Percentiles rank a stretch among this genome's conserved stretches.
These are phyloP conservation scores for Semaprochilodus insignis DNA, from an alignment of 2,797 vertebrate genomes.

Conservation along the genomic window DNA sequence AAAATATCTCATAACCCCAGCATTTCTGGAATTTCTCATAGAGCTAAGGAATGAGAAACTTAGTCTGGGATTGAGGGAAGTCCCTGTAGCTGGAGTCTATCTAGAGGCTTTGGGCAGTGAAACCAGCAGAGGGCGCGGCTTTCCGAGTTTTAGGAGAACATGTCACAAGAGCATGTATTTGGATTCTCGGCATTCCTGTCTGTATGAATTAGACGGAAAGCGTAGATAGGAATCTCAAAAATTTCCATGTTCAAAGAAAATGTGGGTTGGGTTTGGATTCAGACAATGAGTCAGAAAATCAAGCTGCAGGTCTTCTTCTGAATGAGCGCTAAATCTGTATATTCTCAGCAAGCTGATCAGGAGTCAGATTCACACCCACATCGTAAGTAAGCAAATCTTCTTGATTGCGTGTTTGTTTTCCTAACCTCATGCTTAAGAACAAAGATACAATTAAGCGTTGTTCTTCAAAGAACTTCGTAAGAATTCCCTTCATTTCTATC, in stretches of 20 bases:
- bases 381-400: no score
- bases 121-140: neutral
- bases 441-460: no score
- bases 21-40: neutral
- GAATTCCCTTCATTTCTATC: no score
- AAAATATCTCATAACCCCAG: neutral
- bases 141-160: neutral
- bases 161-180: slow-evolving; percentile 11
- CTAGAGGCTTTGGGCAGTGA: neutral
- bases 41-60: neutral
- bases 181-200: neutral
- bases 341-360: neutral
- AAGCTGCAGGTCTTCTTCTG: neutral
- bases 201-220: neutral
- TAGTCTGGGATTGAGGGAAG: neutral
- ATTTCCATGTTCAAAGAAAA: slow-evolving; percentile 1
- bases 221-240: neutral
- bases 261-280: neutral
- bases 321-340: neutral
- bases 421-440: no score
- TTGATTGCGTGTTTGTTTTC: no score
- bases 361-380: no score
- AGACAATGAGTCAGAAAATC: neutral
- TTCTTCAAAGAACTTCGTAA: no score
- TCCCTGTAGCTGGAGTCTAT: neutral